A percentile compares a stretch with the other conserved stretches of the same genome.
Evolutionary conservation across 2,113 vertebrate species (phyloP).

Genomic region (Pseudolaguvia tuberculata): DNA sequence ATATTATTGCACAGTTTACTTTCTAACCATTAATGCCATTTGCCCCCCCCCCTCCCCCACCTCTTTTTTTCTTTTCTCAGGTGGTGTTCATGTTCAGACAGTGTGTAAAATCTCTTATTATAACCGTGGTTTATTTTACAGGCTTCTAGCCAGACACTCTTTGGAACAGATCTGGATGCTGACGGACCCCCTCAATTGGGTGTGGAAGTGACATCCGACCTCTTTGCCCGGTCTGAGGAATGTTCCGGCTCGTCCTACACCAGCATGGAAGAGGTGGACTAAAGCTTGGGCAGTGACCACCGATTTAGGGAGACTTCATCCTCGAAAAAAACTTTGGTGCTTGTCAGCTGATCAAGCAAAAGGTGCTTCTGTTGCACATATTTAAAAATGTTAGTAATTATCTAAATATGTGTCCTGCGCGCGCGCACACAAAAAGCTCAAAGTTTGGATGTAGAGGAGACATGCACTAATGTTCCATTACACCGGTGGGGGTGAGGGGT

Average conservation of each 20-base stretch:
- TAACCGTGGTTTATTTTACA: conserved; percentile 81
- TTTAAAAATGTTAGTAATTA: conserved; percentile 27
- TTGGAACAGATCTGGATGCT: conserved; percentile 76
- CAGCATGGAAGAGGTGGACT: conserved; percentile 99
- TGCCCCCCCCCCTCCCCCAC: too few relatives aligned
- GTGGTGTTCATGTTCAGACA: conserved; percentile 17
- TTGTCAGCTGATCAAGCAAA: conserved; percentile 40
- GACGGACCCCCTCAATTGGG: conserved; percentile 79
- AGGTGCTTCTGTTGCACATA: conserved; percentile 43
- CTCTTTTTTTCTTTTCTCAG: background rate
- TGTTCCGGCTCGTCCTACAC: conserved; percentile 83
- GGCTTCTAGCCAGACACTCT: conserved; percentile 82
- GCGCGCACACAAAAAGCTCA: background rate
- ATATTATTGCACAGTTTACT: background rate
- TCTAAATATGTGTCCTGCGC: conserved; percentile 23
- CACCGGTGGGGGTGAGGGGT: background rate
- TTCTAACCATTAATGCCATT: background rate
- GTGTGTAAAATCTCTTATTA: conserved; percentile 13
- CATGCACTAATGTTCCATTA: conserved; percentile 9
- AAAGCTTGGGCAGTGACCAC: conserved; percentile 26
- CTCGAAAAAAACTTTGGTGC: conserved; percentile 41
- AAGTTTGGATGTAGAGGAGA: background rate
- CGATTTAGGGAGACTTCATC: conserved; percentile 37
- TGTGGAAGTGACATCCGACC: conserved; percentile 74
- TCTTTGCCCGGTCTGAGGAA: conserved; percentile 76